Evolutionary conservation across 2,888 invertebrate genomes (phyloP).

Genomic region (Allophyes oxyacanthae): DNA sequence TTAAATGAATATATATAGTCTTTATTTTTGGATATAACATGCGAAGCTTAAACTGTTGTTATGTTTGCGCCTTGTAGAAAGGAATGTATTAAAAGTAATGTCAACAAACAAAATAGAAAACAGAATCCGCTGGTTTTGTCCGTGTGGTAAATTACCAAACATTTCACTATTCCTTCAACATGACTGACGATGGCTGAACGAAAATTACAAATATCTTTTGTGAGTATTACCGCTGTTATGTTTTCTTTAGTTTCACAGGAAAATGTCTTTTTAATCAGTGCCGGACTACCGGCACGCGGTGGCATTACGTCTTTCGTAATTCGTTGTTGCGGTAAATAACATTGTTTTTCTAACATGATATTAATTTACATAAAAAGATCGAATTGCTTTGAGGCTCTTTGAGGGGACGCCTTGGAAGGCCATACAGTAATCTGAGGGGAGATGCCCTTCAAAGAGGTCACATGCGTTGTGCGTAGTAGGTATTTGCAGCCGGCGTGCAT

Average conservation of each 20-base stretch:
- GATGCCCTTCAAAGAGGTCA: too few species aligned
- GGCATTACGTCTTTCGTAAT: constrained; percentile 1
- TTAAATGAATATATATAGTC: too few species aligned
- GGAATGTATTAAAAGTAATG: constrained; percentile 33
- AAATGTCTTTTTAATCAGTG: background rate
- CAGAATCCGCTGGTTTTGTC: constrained; percentile 52
- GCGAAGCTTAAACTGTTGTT: background rate
- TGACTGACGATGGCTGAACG: constrained; percentile 62
- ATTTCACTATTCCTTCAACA: constrained; percentile 30
- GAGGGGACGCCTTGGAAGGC: too few species aligned
- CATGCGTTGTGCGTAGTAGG: background rate
- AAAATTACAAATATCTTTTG: constrained; percentile 34
- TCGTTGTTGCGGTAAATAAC: constrained; percentile 36
- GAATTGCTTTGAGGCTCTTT: too few species aligned
- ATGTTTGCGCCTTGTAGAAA: constrained; percentile 3
- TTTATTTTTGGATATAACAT: too few species aligned
- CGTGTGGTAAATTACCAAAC: constrained; percentile 26
- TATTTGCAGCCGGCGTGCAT: too few species aligned
- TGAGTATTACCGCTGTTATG: constrained; percentile 32
- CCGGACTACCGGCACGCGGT: constrained; percentile 9
- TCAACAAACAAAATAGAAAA: constrained; percentile 47
- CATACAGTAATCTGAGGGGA: too few species aligned
- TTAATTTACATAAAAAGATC: background rate
- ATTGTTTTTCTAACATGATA: constrained; percentile 5
- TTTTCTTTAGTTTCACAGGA: background rate